Evolutionary conservation across 1,140 invertebrate genomes (phyloP).

Genomic region (Drusus annulatus): DNA sequence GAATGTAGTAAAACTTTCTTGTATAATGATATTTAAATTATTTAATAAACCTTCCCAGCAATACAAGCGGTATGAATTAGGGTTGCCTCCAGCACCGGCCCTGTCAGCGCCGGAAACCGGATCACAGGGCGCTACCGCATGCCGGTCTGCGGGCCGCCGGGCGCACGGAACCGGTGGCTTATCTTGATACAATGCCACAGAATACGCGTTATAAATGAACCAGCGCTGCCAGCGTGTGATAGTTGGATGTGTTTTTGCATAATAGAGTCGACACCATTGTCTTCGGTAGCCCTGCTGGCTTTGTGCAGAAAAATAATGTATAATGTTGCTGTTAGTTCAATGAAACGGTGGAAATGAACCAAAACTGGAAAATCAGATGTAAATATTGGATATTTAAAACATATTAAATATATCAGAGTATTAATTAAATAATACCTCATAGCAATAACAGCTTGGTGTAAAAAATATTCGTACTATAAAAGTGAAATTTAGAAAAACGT

Average conservation of each 20-base stretch:
- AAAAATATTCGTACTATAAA: no score
- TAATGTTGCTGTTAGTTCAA: no score
- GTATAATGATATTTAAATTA: neutral
- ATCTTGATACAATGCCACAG: constrained; percentile 52
- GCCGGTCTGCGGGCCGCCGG: neutral
- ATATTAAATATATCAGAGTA: no score
- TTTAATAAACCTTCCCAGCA: neutral
- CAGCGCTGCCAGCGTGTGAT: constrained; percentile 26
- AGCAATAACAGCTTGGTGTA: no score
- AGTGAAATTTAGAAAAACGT: no score
- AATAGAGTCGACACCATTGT: constrained; percentile 10
- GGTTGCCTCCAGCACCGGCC: neutral
- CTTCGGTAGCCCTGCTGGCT: neutral
- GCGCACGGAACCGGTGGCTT: constrained; percentile 44
- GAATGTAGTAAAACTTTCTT: no score
- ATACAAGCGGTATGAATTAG: neutral
- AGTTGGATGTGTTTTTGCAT: constrained; percentile 31
- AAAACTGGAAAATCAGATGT: no score
- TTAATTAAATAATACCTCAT: no score
- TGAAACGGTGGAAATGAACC: no score
- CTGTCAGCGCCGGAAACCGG: constrained; percentile 24
- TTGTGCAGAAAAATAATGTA: neutral
- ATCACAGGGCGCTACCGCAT: neutral
- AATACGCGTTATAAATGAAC: constrained; percentile 57
- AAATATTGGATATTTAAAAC: no score